Conservation (phyloP, 2,888 invertebrate species). For the Gordius sp. region DNA sequence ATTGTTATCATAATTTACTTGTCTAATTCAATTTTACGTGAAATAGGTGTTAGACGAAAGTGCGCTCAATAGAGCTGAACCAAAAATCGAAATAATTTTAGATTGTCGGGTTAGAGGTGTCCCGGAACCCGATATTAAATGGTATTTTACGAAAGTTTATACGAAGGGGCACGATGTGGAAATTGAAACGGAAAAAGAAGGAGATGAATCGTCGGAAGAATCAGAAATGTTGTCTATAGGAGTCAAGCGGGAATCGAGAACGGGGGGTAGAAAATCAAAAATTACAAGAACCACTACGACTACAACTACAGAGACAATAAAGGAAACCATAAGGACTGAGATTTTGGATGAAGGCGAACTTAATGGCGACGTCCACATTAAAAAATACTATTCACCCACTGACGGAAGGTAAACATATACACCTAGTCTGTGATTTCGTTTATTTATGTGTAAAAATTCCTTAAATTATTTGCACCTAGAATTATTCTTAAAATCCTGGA, state of each 20-base stretch:
- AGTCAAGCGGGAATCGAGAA: background rate
- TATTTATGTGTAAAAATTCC: no score
- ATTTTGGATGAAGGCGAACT: background rate
- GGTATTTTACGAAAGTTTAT: constrained; percentile 12
- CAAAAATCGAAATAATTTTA: background rate
- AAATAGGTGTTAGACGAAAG: background rate
- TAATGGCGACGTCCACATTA: background rate
- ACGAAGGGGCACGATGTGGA: background rate
- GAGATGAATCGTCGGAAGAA: background rate
- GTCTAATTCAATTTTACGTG: background rate
- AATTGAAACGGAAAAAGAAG: constrained; percentile 1
- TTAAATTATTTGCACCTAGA: no score
- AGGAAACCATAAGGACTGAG: background rate
- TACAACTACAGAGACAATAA: background rate
- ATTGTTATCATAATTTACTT: background rate
- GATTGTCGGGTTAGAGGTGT: background rate
- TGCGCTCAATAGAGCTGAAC: background rate
- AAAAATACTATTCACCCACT: constrained; percentile 4
- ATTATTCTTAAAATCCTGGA: background rate
- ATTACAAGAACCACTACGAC: constrained; percentile 4
- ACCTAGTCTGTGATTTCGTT: no score
- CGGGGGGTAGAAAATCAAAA: background rate
- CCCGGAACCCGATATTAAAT: background rate
- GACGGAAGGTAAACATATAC: constrained; percentile 13
- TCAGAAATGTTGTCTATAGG: background rate